Evolutionary conservation across 2,113 vertebrate genomes (phyloP).

Genomic region (Corythornis vintsioides): DNA sequence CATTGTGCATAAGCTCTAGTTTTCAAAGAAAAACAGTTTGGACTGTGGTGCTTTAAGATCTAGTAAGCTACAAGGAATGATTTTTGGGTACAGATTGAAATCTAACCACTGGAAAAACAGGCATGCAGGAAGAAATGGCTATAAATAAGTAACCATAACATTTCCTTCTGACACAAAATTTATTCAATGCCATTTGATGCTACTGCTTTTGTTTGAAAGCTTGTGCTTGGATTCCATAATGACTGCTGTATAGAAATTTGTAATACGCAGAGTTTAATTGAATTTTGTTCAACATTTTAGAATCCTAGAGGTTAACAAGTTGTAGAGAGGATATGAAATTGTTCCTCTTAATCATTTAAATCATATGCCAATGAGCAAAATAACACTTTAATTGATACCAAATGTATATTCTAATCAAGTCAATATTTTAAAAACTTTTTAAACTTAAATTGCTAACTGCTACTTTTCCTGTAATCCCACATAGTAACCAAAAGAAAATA

Average conservation of each 20-base stretch:
- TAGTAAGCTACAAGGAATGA: constrained; percentile 2
- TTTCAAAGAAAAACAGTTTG: neutral
- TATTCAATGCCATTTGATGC: neutral
- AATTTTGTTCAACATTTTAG: neutral
- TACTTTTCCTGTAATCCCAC: neutral
- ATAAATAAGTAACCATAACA: neutral
- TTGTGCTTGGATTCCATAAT: neutral
- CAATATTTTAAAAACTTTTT: neutral
- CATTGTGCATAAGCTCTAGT: neutral
- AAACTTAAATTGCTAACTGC: neutral
- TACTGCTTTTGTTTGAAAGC: neutral
- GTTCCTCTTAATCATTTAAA: neutral
- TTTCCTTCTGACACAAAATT: neutral
- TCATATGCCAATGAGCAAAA: neutral
- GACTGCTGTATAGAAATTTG: neutral
- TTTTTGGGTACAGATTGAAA: neutral
- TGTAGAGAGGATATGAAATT: neutral
- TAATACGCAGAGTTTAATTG: neutral
- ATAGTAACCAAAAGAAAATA: neutral
- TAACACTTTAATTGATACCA: neutral
- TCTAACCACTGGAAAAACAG: neutral
- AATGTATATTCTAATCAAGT: neutral
- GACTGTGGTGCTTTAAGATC: neutral
- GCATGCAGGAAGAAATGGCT: neutral
- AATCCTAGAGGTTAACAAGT: neutral